A percentile compares a stretch with the other conserved stretches of the same genome.
Evolutionary conservation across 2,888 invertebrate genomes (phyloP).

Genomic region (Pecten maximus): DNA sequence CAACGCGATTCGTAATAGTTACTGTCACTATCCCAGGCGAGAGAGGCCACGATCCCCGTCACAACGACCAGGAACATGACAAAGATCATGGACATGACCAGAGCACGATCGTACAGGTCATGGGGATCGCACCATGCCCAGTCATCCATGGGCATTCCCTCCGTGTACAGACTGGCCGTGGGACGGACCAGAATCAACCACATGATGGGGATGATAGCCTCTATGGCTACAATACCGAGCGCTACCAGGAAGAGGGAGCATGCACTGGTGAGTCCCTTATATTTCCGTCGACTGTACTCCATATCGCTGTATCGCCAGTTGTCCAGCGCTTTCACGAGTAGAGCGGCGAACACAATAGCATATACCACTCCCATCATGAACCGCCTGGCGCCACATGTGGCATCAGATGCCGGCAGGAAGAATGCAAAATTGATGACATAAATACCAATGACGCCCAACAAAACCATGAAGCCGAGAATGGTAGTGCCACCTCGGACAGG

Average conservation of each 20-base stretch:
- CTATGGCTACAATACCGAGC: constrained; percentile 77
- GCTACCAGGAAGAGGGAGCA: constrained; percentile 79
- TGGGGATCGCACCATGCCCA: constrained; percentile 77
- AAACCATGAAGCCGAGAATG: constrained; percentile 82
- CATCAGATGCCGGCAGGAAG: constrained; percentile 81
- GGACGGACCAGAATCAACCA: constrained; percentile 83
- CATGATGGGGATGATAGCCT: constrained; percentile 82
- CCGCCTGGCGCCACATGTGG: constrained; percentile 81
- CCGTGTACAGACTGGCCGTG: constrained; percentile 69
- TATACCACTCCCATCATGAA: constrained; percentile 83
- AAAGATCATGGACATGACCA: constrained; percentile 82
- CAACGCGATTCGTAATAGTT: constrained; percentile 82
- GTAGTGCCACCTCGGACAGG: constrained; percentile 81
- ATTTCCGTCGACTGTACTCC: constrained; percentile 65
- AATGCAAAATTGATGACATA: constrained; percentile 83
- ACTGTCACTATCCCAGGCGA: constrained; percentile 82
- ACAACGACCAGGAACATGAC: constrained; percentile 82
- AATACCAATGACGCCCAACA: constrained; percentile 83
- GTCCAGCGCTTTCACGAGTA: constrained; percentile 83
- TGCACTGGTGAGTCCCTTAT: constrained; percentile 77
- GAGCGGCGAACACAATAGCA: constrained; percentile 82
- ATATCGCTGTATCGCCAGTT: constrained; percentile 80
- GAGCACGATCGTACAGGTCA: constrained; percentile 79
- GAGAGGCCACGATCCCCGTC: constrained; percentile 80
- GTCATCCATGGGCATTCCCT: constrained; percentile 63